These are phyloP conservation scores for Phenganax marumi DNA, from an alignment of 92 coral and sea anemone species.

Conservation along the genomic window DNA sequence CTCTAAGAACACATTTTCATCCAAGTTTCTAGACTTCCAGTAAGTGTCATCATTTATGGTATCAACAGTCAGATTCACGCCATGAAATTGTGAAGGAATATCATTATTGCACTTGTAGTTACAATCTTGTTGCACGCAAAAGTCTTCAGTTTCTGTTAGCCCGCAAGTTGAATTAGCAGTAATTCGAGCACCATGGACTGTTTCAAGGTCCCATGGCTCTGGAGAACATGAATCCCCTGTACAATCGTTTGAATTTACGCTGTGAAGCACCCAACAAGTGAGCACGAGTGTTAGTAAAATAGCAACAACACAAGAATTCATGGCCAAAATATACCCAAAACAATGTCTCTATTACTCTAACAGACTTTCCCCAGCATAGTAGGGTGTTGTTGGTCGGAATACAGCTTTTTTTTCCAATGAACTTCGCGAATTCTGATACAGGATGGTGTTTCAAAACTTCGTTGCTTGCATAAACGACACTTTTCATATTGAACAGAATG, in stretches of 20 bases:
- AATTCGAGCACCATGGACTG: constrained; percentile 27
- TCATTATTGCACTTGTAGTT: constrained; percentile 63
- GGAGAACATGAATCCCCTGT: constrained; percentile 15
- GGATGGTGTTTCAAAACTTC: constrained; percentile 26
- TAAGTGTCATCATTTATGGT: constrained; percentile 41
- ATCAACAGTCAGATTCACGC: constrained; percentile 66
- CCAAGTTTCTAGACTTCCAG: constrained; percentile 87
- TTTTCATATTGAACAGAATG: constrained; percentile 32
- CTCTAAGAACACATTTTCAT: constrained; percentile 70
- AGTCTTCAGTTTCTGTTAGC: constrained; percentile 41
- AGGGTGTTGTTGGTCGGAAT: not conserved
- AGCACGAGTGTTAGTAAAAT: not conserved
- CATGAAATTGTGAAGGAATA: constrained; percentile 44
- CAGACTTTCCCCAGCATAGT: not conserved
- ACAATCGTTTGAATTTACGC: constrained; percentile 12
- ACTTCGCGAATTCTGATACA: constrained; percentile 29
- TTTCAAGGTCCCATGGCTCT: constrained; percentile 2
- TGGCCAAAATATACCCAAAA: not conserved
- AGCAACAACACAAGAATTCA: not conserved
- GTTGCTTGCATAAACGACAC: constrained; percentile 11
- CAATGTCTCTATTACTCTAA: not conserved
- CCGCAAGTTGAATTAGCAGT: constrained; percentile 96
- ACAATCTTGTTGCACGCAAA: constrained; percentile 57
- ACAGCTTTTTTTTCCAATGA: not conserved
- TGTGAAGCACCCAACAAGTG: not conserved